Percentiles rank a stretch among this genome's conserved stretches.
phyloP scores from a whole-genome alignment of 1,140 invertebrate species.

The Sitobion miscanthi region DNA sequence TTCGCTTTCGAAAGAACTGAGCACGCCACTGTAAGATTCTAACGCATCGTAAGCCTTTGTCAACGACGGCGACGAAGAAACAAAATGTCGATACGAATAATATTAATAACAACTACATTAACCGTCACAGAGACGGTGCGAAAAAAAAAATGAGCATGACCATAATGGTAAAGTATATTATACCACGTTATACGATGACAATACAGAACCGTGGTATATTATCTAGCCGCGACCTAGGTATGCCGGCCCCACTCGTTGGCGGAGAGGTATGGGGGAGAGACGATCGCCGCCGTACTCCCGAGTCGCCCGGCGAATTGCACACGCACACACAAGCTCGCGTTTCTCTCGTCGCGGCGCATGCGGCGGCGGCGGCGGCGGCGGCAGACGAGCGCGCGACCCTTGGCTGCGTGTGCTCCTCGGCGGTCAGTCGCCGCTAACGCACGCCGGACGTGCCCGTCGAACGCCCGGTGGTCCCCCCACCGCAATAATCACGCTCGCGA shows the following conservation, averaged over 20 bases:
- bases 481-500: background rate
- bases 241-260: background rate
- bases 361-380: constrained; percentile 36
- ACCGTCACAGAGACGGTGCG: no score
- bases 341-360: constrained; percentile 36
- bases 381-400: constrained; percentile 53
- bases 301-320: constrained; percentile 27
- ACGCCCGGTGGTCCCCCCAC: constrained; percentile 22
- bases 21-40: no score
- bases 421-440: constrained; percentile 53
- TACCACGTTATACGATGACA: background rate
- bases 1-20: no score
- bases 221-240: background rate
- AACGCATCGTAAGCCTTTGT: no score
- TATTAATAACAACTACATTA: no score
- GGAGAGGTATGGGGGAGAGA: background rate
- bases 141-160: no score
- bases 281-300: constrained; percentile 10
- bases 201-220: background rate
- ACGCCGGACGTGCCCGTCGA: constrained; percentile 51
- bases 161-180: no score
- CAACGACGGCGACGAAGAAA: no score
- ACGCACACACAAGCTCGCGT: background rate
- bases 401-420: constrained; percentile 51
- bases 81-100: no score